Evolutionary conservation across 2,113 vertebrate genomes (phyloP), one percentile per base, ranked within the genome.

Genomic region (Acrocephalus arundinaceus): DNA sequence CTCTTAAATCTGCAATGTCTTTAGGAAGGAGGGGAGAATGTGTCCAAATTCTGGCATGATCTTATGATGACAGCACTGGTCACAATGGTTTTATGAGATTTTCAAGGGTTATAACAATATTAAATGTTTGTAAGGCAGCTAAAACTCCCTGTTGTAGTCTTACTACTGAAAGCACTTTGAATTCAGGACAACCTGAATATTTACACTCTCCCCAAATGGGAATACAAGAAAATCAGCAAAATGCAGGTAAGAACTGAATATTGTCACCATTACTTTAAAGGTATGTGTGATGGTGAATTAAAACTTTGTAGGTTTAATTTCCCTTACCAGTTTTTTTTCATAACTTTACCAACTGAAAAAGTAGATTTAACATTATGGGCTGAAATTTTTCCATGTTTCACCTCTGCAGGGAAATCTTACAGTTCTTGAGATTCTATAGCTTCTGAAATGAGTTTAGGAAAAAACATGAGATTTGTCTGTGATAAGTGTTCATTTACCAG

Each of bases 11-110:
- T 79, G 12, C 3, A 62, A 35, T 51, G 13, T 30, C 10, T 86
- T 65, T 54, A 24, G 43, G 20, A 68, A 67, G 15, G 8, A 65
- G 46, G 15, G 19, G 18, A 78, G 24, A 79, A 48, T 28, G 2
- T 33, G 19, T 58, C 35, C 0, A 0, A 33, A 39, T 73, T 43
- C n/a, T 68, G 55, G 22, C 6, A 19, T 2, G 6, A 52, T 3
- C 10, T 77, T 91, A 52, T 28, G 67, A 54, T 70, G 70, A 52
- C 25, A 85, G 21, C 33, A 54, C 2, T 9, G 13, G 23, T 62
- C 15, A 20, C 2, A 4, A 21, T 5, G 11, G 20, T 21, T 85
- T 73, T 66, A 11, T 37, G 39, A 30, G 63, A 46, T 86, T 86
- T 92, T 59, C 41, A 46, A 76, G n/a, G 49, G 54, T 37, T 30